Percentiles rank a stretch among this genome's conserved stretches.
Conservation (phyloP, 2,888 invertebrate species). For the Sphinx pinastri region DNA sequence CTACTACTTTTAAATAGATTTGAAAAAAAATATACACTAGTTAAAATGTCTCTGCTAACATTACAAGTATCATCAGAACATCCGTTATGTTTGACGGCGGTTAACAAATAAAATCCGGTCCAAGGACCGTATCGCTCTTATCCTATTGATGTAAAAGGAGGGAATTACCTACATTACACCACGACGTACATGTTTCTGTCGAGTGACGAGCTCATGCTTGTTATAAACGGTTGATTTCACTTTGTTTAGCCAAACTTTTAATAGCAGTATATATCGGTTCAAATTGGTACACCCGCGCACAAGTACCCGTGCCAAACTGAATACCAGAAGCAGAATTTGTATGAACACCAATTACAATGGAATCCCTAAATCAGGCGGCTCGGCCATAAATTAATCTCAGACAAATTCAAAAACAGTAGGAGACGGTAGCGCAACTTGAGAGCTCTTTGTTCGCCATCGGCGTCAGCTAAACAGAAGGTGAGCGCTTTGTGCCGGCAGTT, state of each 20-base stretch:
- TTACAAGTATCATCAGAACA: slow-evolving; percentile 44
- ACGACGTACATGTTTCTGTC: not conserved
- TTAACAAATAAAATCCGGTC: slow-evolving; percentile 54
- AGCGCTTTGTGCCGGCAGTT: slow-evolving; percentile 77
- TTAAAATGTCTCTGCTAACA: slow-evolving; percentile 33
- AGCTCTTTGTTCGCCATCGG: slow-evolving; percentile 76
- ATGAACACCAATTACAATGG: slow-evolving; percentile 78
- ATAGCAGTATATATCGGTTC: not conserved
- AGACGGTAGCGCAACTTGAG: slow-evolving; percentile 80
- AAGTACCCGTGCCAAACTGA: slow-evolving; percentile 65
- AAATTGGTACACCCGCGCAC: slow-evolving; percentile 37
- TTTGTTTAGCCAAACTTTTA: not conserved
- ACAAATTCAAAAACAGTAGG: slow-evolving; percentile 84
- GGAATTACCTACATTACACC: slow-evolving; percentile 20
- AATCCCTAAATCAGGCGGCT: slow-evolving; percentile 73
- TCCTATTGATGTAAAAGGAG: slow-evolving; percentile 27
- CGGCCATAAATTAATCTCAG: slow-evolving; percentile 76
- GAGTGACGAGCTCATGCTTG: slow-evolving; percentile 1
- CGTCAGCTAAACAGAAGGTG: slow-evolving; percentile 84
- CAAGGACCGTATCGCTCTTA: slow-evolving; percentile 34
- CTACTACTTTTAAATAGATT: not conserved
- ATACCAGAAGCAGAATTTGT: slow-evolving; percentile 57
- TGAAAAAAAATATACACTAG: not conserved
- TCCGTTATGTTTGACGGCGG: slow-evolving; percentile 52
- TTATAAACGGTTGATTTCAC: not conserved